These are phyloP conservation scores for Bombycilla garrulus DNA, from an alignment of 2,113 vertebrate genomes.

Conservation along the genomic window DNA sequence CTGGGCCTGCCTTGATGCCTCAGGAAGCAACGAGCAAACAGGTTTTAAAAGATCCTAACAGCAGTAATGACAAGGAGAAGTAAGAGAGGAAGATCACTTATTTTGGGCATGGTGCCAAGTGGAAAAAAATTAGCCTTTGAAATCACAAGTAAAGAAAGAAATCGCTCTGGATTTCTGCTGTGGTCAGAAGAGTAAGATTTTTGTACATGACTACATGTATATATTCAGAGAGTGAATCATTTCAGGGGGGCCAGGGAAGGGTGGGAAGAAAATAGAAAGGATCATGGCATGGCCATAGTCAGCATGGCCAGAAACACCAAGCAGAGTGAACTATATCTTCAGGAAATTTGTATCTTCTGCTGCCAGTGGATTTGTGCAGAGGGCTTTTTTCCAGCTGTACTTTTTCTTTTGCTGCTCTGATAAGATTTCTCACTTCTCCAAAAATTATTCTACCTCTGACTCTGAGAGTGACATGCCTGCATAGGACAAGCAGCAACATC, in stretches of 20 bases:
- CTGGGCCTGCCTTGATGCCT: neutral
- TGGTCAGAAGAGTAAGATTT: neutral
- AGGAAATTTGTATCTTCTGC: neutral
- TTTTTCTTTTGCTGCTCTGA: neutral
- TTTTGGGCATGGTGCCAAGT: neutral
- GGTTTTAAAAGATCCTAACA: neutral
- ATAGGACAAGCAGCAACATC: neutral
- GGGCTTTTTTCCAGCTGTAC: neutral
- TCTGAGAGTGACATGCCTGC: neutral
- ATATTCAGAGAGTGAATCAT: neutral
- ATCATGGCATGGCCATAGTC: neutral
- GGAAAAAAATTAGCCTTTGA: neutral
- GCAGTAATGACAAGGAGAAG: neutral
- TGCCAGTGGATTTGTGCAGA: neutral
- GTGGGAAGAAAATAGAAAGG: neutral
- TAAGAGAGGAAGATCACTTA: neutral
- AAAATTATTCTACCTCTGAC: neutral
- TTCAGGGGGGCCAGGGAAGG: neutral
- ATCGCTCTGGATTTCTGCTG: neutral
- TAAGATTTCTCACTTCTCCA: neutral
- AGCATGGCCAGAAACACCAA: neutral
- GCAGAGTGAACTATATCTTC: neutral
- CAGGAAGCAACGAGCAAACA: neutral
- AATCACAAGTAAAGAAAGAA: slow-evolving; percentile 7
- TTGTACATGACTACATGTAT: neutral